Percentiles rank a stretch among this genome's conserved stretches.
Evolutionary conservation across 2,797 vertebrate species (phyloP).

Genomic region (Anabacerthia variegaticeps): DNA sequence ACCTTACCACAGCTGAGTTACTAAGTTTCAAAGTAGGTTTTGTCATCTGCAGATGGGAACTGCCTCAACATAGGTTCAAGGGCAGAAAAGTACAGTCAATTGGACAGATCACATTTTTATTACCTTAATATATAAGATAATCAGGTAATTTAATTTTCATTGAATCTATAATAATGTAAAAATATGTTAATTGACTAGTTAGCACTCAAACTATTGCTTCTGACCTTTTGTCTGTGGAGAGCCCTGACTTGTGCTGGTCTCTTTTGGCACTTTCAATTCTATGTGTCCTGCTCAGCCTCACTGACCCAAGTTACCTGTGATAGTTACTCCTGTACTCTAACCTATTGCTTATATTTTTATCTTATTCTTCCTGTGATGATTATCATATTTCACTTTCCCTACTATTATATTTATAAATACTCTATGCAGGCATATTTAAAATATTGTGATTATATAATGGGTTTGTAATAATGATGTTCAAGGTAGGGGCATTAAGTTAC

Average conservation of each 20-base stretch:
- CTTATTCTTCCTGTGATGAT: background rate
- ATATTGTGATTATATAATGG: background rate
- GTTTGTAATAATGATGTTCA: background rate
- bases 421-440: background rate
- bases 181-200: conserved; percentile 56
- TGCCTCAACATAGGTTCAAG: conserved; percentile 29
- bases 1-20: background rate
- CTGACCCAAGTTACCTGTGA: background rate
- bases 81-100: conserved; percentile 8
- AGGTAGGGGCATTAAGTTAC: background rate
- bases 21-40: background rate
- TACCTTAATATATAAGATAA: conserved; percentile 62
- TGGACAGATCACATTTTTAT: conserved; percentile 34
- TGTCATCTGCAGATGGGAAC: background rate
- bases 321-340: background rate
- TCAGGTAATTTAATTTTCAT: conserved; percentile 22
- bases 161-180: conserved; percentile 30
- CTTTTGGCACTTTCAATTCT: background rate
- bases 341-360: background rate
- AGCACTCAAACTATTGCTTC: conserved; percentile 38
- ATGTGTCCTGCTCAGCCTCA: background rate
- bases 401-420: background rate
- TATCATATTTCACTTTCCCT: background rate
- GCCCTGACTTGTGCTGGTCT: background rate
- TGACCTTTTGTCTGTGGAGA: conserved; percentile 43